Conservation (phyloP, 1,140 invertebrate species). For the Prorops nasuta region DNA sequence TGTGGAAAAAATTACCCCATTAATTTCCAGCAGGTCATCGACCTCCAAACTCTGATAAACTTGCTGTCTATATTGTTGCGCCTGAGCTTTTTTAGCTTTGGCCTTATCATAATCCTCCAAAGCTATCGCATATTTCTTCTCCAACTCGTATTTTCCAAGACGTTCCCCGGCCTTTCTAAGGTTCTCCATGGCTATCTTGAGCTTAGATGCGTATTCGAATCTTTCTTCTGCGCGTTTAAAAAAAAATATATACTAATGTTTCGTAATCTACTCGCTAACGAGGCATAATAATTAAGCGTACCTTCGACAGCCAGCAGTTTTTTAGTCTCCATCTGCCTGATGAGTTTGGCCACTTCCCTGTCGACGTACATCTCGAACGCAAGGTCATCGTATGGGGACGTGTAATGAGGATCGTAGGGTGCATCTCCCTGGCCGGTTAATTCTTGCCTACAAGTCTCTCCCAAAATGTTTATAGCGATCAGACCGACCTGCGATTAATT, state of each 20-base stretch:
- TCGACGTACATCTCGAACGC: constrained; percentile 97
- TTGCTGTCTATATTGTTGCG: constrained; percentile 74
- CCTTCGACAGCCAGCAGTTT: constrained; percentile 81
- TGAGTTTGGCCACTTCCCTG: constrained; percentile 84
- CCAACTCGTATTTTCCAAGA: constrained; percentile 84
- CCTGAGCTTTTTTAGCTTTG: constrained; percentile 83
- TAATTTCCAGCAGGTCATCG: constrained; percentile 74
- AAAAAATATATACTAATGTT: constrained; percentile 3
- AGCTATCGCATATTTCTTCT: constrained; percentile 87
- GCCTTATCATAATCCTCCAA: constrained; percentile 89
- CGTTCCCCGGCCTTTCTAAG: constrained; percentile 82
- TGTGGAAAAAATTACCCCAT: constrained; percentile 62
- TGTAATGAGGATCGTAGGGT: constrained; percentile 62
- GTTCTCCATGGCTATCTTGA: constrained; percentile 82
- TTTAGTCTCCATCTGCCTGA: constrained; percentile 83
- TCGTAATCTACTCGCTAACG: too few relatives aligned
- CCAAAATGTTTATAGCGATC: constrained; percentile 76
- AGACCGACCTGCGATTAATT: constrained; percentile 64
- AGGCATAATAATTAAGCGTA: too few relatives aligned
- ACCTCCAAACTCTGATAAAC: constrained; percentile 71
- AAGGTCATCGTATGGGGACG: constrained; percentile 90
- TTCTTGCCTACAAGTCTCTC: constrained; percentile 57
- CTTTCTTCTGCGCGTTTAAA: constrained; percentile 69
- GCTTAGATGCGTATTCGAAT: constrained; percentile 87
- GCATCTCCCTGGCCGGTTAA: constrained; percentile 44